Percentiles rank a stretch among this genome's conserved stretches.
These are phyloP conservation scores for Pseudomyrmex cubaensis DNA, from an alignment of 1,140 invertebrate species.

Conservation along the genomic window DNA sequence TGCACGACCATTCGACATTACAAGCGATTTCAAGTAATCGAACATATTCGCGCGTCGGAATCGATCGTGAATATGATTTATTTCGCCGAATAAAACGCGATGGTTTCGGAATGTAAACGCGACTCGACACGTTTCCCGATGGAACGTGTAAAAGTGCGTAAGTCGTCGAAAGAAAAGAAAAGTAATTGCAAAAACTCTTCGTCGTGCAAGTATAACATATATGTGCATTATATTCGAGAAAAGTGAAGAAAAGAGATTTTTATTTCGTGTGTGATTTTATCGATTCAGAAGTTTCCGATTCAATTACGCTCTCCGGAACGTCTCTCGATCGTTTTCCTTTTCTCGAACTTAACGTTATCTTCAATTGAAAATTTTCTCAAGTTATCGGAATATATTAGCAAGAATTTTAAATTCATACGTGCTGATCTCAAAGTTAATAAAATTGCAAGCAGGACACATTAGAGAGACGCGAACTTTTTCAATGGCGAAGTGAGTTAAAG, in stretches of 20 bases:
- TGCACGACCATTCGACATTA: slow-evolving; percentile 20
- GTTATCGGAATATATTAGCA: slow-evolving; percentile 39
- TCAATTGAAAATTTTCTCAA: slow-evolving; percentile 15
- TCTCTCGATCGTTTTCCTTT: background rate
- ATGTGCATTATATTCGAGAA: background rate
- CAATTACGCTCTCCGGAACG: background rate
- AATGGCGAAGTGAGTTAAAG: background rate
- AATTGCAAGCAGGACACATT: background rate
- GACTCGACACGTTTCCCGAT: background rate
- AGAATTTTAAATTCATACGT: slow-evolving; percentile 5
- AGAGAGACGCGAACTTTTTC: background rate
- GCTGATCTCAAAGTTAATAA: background rate
- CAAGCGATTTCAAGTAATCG: slow-evolving; percentile 39
- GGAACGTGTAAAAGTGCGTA: too few species aligned
- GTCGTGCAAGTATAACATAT: too few species aligned
- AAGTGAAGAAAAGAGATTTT: slow-evolving; percentile 11
- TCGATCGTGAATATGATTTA: too few species aligned
- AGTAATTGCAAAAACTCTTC: too few species aligned
- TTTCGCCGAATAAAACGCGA: background rate
- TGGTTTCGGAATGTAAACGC: background rate
- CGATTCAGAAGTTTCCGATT: background rate
- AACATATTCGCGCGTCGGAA: background rate
- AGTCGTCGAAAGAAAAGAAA: too few species aligned
- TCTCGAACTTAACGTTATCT: slow-evolving; percentile 7
- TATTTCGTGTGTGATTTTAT: background rate